Conservation (phyloP, 2,113 vertebrate genomes). For the Cephalopholis sonnerati region DNA sequence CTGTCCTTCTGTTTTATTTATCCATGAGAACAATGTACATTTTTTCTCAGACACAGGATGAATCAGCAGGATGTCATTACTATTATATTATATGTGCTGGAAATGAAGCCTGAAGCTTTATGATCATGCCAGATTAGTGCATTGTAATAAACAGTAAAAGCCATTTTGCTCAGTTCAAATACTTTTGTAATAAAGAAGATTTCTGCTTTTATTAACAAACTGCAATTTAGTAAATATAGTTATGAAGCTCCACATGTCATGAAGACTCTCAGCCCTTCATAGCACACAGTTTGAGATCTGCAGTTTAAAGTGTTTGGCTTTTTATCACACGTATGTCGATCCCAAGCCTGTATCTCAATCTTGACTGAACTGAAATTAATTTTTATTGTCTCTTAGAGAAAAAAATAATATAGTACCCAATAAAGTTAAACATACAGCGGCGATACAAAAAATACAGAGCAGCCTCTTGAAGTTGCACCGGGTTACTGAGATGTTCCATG, state of each 20-base stretch:
- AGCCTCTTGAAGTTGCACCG: background rate
- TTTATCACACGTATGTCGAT: too few species aligned
- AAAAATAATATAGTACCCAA: background rate
- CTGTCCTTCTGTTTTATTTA: background rate
- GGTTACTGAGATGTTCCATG: background rate
- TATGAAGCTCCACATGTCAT: background rate
- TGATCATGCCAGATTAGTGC: background rate
- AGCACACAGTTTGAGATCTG: background rate
- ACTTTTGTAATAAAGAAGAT: background rate
- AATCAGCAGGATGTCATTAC: background rate
- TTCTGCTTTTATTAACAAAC: background rate
- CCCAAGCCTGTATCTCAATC: background rate
- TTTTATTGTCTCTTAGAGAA: background rate
- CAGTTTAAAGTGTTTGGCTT: background rate
- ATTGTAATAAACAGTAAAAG: background rate
- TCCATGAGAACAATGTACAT: background rate
- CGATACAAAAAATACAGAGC: background rate
- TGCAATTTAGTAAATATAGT: background rate
- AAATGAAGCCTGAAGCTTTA: background rate
- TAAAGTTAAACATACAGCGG: background rate
- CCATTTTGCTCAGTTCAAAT: background rate
- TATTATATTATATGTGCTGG: background rate
- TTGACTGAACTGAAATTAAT: too few species aligned
- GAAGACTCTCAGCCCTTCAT: background rate
- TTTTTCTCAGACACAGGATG: background rate